These are phyloP conservation scores for Tinea trinotella DNA, from an alignment of 2,888 invertebrate species.

Conservation along the genomic window DNA sequence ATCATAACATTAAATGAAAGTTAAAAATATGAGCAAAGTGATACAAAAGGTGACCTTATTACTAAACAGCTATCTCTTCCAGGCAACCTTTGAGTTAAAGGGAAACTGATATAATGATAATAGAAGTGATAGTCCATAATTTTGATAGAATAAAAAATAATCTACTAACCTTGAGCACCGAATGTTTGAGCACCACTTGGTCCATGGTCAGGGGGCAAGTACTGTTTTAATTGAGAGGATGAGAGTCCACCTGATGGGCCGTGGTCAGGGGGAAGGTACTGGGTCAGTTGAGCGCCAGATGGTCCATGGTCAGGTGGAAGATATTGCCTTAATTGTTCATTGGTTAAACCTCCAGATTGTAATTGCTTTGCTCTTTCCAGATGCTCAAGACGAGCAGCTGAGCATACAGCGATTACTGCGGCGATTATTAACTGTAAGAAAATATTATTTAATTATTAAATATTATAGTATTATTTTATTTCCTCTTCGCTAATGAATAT, in stretches of 20 bases:
- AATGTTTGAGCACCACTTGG: constrained; percentile 27
- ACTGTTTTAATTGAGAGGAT: constrained; percentile 49
- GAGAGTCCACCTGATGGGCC: constrained; percentile 29
- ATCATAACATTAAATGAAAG: too few species aligned
- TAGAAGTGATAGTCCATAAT: too few species aligned
- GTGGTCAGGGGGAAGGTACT: constrained; percentile 54
- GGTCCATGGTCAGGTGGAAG: constrained; percentile 18
- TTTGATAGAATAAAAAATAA: too few species aligned
- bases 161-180: constrained; percentile 5
- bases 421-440: constrained; percentile 46
- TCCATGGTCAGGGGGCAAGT: constrained; percentile 52
- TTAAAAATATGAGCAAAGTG: too few species aligned
- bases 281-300: constrained; percentile 37
- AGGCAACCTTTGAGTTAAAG: too few species aligned
- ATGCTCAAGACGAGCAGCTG: constrained; percentile 55
- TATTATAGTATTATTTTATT: too few species aligned
- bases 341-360: constrained; percentile 27
- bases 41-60: too few species aligned
- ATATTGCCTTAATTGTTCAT: constrained; percentile 38
- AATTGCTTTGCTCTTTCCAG: constrained; percentile 57
- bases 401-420: constrained; percentile 44
- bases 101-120: too few species aligned
- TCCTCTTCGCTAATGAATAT: too few species aligned
- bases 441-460: background rate
- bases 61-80: too few species aligned